Base-by-base conservation (phyloP, 2,113 vertebrate genomes). In the Nicator chloris region DNA sequence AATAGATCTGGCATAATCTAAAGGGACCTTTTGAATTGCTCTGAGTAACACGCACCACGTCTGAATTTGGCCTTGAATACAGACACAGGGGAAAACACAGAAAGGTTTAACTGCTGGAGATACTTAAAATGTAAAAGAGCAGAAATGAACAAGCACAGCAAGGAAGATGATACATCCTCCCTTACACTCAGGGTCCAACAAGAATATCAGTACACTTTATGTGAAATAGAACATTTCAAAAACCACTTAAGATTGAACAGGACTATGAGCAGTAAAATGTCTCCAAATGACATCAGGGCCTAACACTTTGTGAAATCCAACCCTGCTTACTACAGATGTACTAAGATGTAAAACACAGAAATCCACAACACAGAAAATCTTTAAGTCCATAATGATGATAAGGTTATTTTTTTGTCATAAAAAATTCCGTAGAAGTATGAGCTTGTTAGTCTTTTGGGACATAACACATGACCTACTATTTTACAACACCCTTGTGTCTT, bases 1-100 rank as follows among this genome's bases (percentile, higher is more conserved):
- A 96, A 95, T 90, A 95, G 90, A 90, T 83, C 75, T 37, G 27
- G 27, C 44, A 94, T 59, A 96, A 66, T 82, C 78, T 91, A 54
- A 85, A 42, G 68, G 56, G 56, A 73, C 59, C 54, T 93, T 95
- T 31, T 56, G 47, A 94, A 91, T 88, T 56, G 30, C 79, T 93
- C 64, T 86, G 54, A 86, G 68, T 49, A 73, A 80, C 11, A 40
- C 4, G 7, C 15, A 73, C 68, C 33, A 49, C 2, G 0, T 61
- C 78, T 91, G 86, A 91, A 95, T 91, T 87, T 49, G 75, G 87
- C 65, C 93, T 87, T 92, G 82, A 86, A 70, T 73, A 76, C n/a
- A 76, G 81, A 85, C 31, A 72, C 16, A 42, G 81, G 61, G 59
- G 61, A 65, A 95, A 84, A 83, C 40, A 47, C 15, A 85, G 69